These are phyloP conservation scores for Gymnocypris eckloni DNA, from an alignment of 2,797 vertebrate species.

Conservation along the genomic window DNA sequence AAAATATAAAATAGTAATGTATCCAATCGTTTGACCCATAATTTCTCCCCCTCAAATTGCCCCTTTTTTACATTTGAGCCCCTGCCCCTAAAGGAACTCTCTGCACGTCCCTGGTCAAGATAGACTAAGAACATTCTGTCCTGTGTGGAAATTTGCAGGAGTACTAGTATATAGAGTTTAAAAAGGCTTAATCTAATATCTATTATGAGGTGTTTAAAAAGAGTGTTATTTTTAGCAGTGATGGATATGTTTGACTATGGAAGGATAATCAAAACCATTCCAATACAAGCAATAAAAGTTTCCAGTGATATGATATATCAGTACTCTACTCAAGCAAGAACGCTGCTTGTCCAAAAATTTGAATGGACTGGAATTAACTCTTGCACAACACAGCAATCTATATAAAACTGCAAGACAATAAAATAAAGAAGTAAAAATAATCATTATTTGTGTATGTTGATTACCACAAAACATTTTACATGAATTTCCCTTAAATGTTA, in stretches of 20 bases:
- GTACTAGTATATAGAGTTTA: background rate
- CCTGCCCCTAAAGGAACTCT: no score
- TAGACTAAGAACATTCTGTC: background rate
- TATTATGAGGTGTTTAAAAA: background rate
- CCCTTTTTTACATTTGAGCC: no score
- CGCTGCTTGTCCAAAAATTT: background rate
- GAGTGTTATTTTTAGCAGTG: background rate
- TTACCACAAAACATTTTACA: background rate
- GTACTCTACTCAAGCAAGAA: background rate
- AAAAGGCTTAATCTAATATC: background rate
- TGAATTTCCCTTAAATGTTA: background rate
- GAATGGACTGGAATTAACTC: background rate
- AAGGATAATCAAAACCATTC: background rate
- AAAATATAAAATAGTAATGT: no score
- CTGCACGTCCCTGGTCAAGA: background rate
- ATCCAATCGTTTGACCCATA: no score
- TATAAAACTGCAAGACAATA: background rate
- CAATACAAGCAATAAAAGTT: background rate
- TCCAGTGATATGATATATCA: background rate
- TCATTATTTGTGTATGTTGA: background rate
- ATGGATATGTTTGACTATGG: background rate
- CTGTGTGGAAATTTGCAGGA: background rate
- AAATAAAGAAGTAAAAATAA: no score
- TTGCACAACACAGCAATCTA: background rate
- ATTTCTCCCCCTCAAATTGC: no score